These are phyloP conservation scores for Clarias batrachus DNA, from an alignment of 2,113 vertebrate genomes.

Conservation along the genomic window DNA sequence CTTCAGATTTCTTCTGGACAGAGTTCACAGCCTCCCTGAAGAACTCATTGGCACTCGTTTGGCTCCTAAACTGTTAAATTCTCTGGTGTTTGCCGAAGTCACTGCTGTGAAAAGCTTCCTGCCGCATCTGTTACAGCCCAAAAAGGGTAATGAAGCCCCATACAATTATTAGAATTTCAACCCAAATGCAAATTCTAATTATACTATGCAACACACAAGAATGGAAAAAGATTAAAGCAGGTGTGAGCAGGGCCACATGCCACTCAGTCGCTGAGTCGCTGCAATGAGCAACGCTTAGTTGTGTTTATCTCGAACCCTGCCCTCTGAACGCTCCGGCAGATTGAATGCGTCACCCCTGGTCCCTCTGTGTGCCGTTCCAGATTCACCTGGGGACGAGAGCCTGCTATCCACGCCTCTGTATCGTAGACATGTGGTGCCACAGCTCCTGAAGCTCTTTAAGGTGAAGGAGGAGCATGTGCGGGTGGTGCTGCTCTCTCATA, in stretches of 20 bases:
- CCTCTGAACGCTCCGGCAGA: background rate
- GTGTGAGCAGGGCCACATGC: background rate
- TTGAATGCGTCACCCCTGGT: background rate
- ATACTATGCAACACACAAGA: background rate
- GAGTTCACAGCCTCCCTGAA: constrained; percentile 86
- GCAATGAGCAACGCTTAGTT: too few species aligned
- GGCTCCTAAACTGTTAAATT: constrained; percentile 89
- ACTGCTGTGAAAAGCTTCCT: constrained; percentile 97
- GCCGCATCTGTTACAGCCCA: constrained; percentile 91
- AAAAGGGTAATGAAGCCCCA: constrained; percentile 75
- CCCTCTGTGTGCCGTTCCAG: constrained; percentile 61
- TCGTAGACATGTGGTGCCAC: constrained; percentile 84
- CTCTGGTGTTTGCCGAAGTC: constrained; percentile 92
- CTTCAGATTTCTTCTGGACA: constrained; percentile 86
- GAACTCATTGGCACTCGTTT: constrained; percentile 86
- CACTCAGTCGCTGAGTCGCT: background rate
- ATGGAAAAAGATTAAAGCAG: background rate
- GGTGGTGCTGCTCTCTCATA: constrained; percentile 85
- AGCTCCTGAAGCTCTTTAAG: constrained; percentile 88
- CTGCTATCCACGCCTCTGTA: constrained; percentile 86
- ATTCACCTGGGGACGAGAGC: constrained; percentile 73
- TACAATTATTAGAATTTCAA: background rate
- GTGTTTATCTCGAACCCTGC: background rate
- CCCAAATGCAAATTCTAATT: background rate
- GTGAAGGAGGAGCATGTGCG: constrained; percentile 93